These are phyloP conservation scores for Latrodectus hesperus DNA, from an alignment of 2,888 invertebrate species.

Conservation along the genomic window DNA sequence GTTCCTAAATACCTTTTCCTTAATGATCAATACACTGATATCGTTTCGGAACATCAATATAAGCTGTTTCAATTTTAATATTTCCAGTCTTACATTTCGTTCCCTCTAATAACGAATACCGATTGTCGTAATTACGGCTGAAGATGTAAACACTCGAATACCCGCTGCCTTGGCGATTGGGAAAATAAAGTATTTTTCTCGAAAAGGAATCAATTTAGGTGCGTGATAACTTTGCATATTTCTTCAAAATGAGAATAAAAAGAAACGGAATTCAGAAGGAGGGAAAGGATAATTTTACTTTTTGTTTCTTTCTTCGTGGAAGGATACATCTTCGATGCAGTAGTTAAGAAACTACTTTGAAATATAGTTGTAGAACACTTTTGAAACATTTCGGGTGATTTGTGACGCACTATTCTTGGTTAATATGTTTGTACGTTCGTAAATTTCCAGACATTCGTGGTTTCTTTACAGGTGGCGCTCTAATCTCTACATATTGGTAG, in stretches of 20 bases:
- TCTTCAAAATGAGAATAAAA: slow-evolving; percentile 5
- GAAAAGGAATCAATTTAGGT: slow-evolving; percentile 26
- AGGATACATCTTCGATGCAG: neutral
- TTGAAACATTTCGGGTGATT: neutral
- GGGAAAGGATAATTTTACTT: neutral
- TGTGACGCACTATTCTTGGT: too few species aligned
- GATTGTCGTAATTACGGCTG: neutral
- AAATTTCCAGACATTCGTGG: too few species aligned
- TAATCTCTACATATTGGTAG: too few species aligned
- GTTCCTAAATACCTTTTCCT: too few species aligned
- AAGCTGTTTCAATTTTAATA: too few species aligned
- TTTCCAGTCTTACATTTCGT: neutral
- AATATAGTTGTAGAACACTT: slow-evolving; percentile 27
- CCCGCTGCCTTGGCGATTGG: neutral
- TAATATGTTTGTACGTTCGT: too few species aligned
- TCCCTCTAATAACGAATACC: neutral
- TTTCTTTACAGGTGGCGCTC: too few species aligned
- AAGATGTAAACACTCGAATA: neutral
- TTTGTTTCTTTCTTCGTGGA: neutral
- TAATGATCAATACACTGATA: too few species aligned
- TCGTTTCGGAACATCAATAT: too few species aligned
- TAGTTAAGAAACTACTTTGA: slow-evolving; percentile 1
- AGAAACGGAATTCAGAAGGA: neutral
- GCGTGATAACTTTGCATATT: slow-evolving; percentile 31
- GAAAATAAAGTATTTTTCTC: slow-evolving; percentile 14